Percentiles rank a stretch among this genome's conserved stretches.
Conservation (phyloP, 1,140 invertebrate species). For the Eupristina koningsbergeri region DNA sequence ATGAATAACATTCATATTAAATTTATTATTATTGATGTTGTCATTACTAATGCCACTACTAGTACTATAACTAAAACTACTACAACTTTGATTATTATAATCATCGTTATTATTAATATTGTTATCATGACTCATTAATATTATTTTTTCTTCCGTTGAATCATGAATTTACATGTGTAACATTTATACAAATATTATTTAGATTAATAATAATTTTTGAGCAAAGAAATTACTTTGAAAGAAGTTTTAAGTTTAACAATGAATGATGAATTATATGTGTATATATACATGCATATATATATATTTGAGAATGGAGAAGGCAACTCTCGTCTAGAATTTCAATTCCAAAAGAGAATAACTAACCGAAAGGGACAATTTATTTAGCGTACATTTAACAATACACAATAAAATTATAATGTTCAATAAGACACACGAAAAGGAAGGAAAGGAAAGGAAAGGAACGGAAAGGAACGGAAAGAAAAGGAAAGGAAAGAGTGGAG, state of each 20-base stretch:
- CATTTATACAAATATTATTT: too few species aligned
- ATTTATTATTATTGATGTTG: neutral
- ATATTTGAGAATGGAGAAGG: constrained; percentile 3
- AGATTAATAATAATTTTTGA: neutral
- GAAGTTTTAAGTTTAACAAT: too few species aligned
- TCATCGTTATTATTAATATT: neutral
- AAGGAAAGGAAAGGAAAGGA: neutral
- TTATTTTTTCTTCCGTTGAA: too few species aligned
- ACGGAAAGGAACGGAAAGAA: too few species aligned
- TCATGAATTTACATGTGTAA: too few species aligned
- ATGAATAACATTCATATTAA: neutral
- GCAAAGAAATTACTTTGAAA: too few species aligned
- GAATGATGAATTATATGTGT: too few species aligned
- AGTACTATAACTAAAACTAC: too few species aligned
- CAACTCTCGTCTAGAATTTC: constrained; percentile 10
- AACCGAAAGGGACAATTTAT: constrained; percentile 33
- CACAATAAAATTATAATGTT: constrained; percentile 35
- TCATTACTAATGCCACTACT: neutral
- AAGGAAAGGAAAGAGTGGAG: constrained; percentile 13
- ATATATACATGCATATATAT: too few species aligned
- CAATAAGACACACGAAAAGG: constrained; percentile 21
- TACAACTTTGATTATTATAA: neutral
- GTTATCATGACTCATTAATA: neutral
- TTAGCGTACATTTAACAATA: constrained; percentile 33
- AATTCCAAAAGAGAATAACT: constrained; percentile 13